Base-by-base conservation (phyloP, 2,888 invertebrate species). In the Thereva unica region DNA sequence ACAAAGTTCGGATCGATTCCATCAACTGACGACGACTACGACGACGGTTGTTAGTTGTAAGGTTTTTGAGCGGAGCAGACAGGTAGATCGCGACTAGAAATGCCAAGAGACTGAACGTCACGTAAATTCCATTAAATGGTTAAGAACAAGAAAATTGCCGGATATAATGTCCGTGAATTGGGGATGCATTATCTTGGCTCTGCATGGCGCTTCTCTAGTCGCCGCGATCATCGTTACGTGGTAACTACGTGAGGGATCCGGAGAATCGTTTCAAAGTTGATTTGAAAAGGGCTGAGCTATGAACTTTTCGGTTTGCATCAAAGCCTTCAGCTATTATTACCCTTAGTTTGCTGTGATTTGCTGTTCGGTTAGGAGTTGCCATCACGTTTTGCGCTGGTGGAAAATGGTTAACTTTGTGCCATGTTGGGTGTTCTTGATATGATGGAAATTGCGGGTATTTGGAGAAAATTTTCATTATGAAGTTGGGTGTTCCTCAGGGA, bases 41-140 rank as follows among this genome's bases (percentile, higher is more conserved):
- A 50, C 50, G 40, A 50, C 61, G n/a, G 50, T 40, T 50, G 45
- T 50, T 23, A 23, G 23, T 23, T 23, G 23, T 23, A 23, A 23
- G 23, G 23, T 23, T 23, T 23, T 50, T 38, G 12, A 9, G 41
- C 49, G 50, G 8, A 50, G 61, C 41, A 50, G 50, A 50, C 34
- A 61, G 61, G 50, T 49, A 61, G 50, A 50, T 50, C 50, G 50
- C 49, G 50, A 49, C 49, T 47, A 47, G 41, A 23, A 23, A 23
- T 23, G 23, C 23, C 23, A 23, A 23, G 23, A 23, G 23, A 23
- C 7, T 47, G 47, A 66, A 69, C 69, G 69, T 77, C 78, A 77
- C 77, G 77, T 76, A 75, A 73, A 71, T 72, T 74, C 75, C 76
- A 78, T 77, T 77, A 77, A 76, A 75, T 65, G 54, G 64, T 65